Conservation (phyloP, 2,797 vertebrate species). For the Pelochelys cantorii region DNA sequence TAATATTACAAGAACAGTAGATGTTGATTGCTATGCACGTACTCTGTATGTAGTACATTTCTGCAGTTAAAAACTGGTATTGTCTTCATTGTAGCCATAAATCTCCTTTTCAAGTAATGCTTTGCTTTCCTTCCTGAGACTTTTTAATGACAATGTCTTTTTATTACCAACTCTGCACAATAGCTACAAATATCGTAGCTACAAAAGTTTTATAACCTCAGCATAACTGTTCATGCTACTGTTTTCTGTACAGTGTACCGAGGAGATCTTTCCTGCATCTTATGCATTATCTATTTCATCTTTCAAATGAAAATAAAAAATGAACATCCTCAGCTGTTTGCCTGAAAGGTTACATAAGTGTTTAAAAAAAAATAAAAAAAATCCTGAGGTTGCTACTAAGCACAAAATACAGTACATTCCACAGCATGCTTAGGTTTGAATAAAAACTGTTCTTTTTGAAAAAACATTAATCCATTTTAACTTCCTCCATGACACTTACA, state of each 20-base stretch:
- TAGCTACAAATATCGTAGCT: background rate
- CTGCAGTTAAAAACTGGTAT: background rate
- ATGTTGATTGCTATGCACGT: background rate
- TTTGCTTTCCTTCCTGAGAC: background rate
- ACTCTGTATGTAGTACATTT: background rate
- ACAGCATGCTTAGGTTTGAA: background rate
- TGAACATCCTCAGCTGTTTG: slow-evolving; percentile 43
- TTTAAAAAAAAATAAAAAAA: background rate
- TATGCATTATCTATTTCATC: slow-evolving; percentile 32
- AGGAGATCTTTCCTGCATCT: slow-evolving; percentile 11
- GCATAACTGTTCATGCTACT: background rate
- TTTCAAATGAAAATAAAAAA: background rate
- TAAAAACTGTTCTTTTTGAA: slow-evolving; percentile 26
- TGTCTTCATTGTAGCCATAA: slow-evolving; percentile 12
- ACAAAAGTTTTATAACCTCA: slow-evolving; percentile 15
- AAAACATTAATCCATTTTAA: slow-evolving; percentile 22
- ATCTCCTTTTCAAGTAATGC: background rate
- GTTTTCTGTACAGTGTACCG: background rate
- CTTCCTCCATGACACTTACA: background rate
- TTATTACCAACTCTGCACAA: background rate
- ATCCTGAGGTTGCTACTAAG: slow-evolving; percentile 23
- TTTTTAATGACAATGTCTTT: background rate
- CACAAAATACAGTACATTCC: slow-evolving; percentile 33
- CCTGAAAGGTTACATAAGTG: slow-evolving; percentile 67
- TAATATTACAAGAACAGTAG: slow-evolving; percentile 25